Conservation (phyloP, 2,113 vertebrate genomes). For the Psammodynastes pulverulentus region DNA sequence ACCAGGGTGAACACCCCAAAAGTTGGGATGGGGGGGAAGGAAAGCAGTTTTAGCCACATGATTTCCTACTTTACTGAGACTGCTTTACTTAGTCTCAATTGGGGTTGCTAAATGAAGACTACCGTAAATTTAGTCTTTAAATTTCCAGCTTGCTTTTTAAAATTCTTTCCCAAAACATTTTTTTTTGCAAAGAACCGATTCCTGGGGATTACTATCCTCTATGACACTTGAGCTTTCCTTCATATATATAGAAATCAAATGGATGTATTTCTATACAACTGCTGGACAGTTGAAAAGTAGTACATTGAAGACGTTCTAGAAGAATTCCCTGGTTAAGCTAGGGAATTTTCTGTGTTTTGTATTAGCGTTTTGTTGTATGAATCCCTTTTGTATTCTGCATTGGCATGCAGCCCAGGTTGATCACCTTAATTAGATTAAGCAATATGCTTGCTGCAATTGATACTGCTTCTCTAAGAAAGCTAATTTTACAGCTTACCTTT, state of each 20-base stretch:
- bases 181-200: not conserved
- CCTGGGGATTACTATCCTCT: not conserved
- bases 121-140: not conserved
- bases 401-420: not conserved
- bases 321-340: not conserved
- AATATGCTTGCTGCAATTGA: not conserved
- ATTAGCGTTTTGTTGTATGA: not conserved
- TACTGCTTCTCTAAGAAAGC: not conserved
- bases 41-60: not conserved
- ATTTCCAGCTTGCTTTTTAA: not conserved
- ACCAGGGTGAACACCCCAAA: not conserved
- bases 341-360: not conserved
- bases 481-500: not conserved
- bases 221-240: not conserved
- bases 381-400: not conserved
- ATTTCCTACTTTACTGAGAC: not conserved
- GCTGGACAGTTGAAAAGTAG: not conserved
- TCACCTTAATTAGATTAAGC: not conserved
- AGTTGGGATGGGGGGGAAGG: rapidly evolving
- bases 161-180: not conserved
- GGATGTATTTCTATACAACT: not conserved
- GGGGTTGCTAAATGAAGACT: not conserved
- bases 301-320: not conserved
- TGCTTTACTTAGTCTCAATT: not conserved
- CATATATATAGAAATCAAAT: not conserved